These are phyloP conservation scores for Hippocampus comes DNA, from an alignment of 2,113 vertebrate species.

Conservation along the genomic window DNA sequence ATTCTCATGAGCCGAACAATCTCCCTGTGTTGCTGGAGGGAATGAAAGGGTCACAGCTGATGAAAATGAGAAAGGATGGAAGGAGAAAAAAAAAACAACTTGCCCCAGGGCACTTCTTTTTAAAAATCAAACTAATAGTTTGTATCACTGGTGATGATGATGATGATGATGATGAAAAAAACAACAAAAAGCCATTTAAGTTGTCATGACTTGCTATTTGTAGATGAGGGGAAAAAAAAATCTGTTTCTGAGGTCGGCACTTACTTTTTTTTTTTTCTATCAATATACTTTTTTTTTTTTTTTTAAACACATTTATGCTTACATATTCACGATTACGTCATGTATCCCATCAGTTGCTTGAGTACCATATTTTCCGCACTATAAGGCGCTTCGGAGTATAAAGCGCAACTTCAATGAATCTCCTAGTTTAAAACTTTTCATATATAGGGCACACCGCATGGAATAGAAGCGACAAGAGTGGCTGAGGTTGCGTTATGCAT, in stretches of 20 bases:
- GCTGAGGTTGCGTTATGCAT: too few species aligned
- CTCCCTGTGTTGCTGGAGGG: conserved; percentile 46
- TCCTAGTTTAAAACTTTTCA: too few species aligned
- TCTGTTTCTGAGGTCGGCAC: conserved; percentile 1
- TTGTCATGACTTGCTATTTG: conserved; percentile 27
- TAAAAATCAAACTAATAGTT: conserved; percentile 43
- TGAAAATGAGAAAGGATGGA: conserved; percentile 19
- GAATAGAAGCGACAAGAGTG: too few species aligned
- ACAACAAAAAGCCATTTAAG: conserved; percentile 19
- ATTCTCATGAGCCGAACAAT: conserved; percentile 60
- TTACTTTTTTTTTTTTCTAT: not conserved
- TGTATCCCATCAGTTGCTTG: not conserved
- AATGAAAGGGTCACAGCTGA: conserved; percentile 49
- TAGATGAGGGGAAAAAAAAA: conserved; percentile 20
- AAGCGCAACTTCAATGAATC: too few species aligned
- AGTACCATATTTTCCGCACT: not conserved
- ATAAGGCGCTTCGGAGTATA: too few species aligned
- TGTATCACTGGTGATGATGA: conserved; percentile 15
- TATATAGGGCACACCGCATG: too few species aligned
- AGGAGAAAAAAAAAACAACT: not conserved
- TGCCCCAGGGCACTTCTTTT: conserved; percentile 32
- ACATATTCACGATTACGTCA: not conserved
- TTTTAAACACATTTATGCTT: too few species aligned
- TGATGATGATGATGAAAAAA: conserved; percentile 26
- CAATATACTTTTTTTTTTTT: too few species aligned